Percentiles rank a stretch among this genome's conserved stretches.
These are phyloP conservation scores for Platycheirus albimanus DNA, from an alignment of 2,888 invertebrate species.

Conservation along the genomic window DNA sequence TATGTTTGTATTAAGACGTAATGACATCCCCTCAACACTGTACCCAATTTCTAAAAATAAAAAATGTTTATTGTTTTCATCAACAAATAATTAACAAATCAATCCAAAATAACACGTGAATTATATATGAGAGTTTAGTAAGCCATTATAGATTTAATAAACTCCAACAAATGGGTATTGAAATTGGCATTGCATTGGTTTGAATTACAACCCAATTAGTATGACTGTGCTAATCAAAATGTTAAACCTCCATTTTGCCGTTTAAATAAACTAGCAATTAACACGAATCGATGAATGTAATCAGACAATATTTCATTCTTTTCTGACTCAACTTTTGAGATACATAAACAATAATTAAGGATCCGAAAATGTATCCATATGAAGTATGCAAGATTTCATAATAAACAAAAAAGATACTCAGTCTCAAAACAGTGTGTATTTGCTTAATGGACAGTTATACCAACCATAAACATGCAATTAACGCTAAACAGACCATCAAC, in stretches of 20 bases:
- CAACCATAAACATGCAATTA: constrained; percentile 36
- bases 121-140: background rate
- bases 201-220: constrained; percentile 35
- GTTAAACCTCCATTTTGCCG: constrained; percentile 13
- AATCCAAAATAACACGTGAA: background rate
- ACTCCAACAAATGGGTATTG: background rate
- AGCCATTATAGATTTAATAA: background rate
- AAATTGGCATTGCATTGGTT: constrained; percentile 5
- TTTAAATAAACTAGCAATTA: constrained; percentile 30
- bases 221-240: constrained; percentile 12
- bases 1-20: too few relatives aligned
- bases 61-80: too few relatives aligned
- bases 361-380: background rate
- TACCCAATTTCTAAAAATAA: too few relatives aligned
- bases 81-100: too few relatives aligned
- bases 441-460: constrained; percentile 5
- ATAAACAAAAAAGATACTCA: background rate
- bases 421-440: constrained; percentile 15
- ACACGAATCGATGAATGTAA: constrained; percentile 12
- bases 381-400: too few relatives aligned
- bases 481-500: constrained; percentile 30
- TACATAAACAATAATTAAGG: constrained; percentile 20
- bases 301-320: background rate
- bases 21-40: too few relatives aligned
- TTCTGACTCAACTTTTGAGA: background rate